Conservation (phyloP, 2,888 invertebrate genomes). For the Acanthosepion pharaonis region DNA sequence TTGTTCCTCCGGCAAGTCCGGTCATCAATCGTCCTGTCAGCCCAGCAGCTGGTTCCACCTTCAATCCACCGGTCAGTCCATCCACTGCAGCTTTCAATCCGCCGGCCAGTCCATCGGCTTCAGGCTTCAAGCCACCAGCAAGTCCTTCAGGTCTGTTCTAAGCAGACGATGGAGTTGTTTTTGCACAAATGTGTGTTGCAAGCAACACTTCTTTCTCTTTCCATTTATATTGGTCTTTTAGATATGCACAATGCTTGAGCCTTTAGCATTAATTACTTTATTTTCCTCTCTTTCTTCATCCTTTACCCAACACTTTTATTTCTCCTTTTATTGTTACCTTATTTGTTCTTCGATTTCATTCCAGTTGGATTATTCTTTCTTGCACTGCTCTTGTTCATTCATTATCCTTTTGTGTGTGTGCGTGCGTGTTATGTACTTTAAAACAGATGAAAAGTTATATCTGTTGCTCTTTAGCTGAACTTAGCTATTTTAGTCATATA, state of each 20-base stretch:
- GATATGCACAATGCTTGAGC: background rate
- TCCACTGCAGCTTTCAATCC: slow-evolving; percentile 47
- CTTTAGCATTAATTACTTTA: background rate
- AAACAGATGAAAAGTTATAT: background rate
- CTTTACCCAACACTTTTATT: background rate
- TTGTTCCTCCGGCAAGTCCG: slow-evolving; percentile 45
- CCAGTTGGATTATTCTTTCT: background rate
- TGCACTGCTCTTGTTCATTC: background rate
- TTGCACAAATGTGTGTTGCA: slow-evolving; percentile 11
- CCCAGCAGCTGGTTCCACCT: slow-evolving; percentile 47
- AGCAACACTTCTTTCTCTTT: background rate
- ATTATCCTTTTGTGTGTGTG: background rate
- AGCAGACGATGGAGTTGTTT: background rate
- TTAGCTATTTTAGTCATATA: background rate
- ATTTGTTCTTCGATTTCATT: background rate
- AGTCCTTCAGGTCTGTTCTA: slow-evolving; percentile 45
- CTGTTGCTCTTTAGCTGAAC: background rate
- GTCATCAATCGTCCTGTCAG: slow-evolving; percentile 47
- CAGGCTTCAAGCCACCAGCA: slow-evolving; percentile 42
- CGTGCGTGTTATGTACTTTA: background rate
- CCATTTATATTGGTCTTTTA: background rate
- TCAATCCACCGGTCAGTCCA: slow-evolving; percentile 48
- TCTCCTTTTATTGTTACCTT: background rate
- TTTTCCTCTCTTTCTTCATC: background rate
- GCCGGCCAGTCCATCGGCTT: slow-evolving; percentile 43